phyloP scores from a whole-genome alignment of 2,888 invertebrate genomes.

The Masnerella sp. region DNA sequence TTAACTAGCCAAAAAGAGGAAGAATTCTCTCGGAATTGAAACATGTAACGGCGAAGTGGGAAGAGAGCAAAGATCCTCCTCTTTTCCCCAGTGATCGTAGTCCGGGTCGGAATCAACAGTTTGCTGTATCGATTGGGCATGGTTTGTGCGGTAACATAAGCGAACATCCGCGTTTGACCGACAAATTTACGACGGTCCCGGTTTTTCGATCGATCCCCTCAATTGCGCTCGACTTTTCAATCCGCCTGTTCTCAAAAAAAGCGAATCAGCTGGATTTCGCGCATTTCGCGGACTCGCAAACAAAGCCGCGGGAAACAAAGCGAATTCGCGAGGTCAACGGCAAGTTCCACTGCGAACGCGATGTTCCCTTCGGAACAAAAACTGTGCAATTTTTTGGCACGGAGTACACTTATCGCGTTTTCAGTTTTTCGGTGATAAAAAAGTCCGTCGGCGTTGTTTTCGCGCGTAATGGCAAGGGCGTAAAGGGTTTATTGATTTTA shows the following conservation, averaged over 20 bases:
- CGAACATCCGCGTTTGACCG: conserved; percentile 51
- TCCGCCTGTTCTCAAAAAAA: too few relatives aligned
- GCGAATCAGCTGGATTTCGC: not conserved
- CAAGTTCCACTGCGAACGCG: conserved; percentile 55
- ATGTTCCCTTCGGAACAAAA: too few relatives aligned
- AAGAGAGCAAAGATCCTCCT: conserved; percentile 33
- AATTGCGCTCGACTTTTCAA: too few relatives aligned
- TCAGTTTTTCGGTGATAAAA: too few relatives aligned
- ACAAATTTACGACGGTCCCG: conserved; percentile 40
- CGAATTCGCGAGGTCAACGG: conserved; percentile 53
- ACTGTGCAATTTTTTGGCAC: too few relatives aligned
- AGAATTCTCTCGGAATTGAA: too few relatives aligned
- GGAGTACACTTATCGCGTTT: too few relatives aligned
- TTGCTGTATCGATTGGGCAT: conserved; percentile 77
- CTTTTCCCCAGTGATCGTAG: conserved; percentile 64
- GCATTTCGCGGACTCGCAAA: conserved; percentile 36
- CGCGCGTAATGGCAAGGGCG: too few relatives aligned
- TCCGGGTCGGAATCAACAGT: conserved; percentile 77
- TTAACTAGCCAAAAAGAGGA: too few relatives aligned
- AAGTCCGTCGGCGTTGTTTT: too few relatives aligned
- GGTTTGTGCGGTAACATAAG: conserved; percentile 58
- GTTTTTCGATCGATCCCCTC: conserved; percentile 29
- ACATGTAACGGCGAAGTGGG: conserved; percentile 19
- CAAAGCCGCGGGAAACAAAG: conserved; percentile 49
- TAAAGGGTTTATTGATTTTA: too few relatives aligned